These are phyloP conservation scores for Falco cherrug DNA, from an alignment of 2,797 vertebrate genomes.

Conservation along the genomic window DNA sequence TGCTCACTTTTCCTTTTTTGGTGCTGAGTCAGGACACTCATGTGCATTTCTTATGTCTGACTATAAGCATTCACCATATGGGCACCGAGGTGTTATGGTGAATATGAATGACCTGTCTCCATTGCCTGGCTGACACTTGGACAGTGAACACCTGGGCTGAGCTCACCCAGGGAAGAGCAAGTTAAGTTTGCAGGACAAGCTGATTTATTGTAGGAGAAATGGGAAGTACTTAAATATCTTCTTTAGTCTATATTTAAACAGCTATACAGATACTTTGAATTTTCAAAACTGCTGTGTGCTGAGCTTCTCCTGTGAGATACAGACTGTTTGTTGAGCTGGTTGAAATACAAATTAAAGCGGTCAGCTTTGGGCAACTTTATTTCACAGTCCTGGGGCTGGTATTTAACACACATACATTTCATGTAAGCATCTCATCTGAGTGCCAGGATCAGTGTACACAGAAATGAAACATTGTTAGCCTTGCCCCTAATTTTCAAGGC, in stretches of 20 bases:
- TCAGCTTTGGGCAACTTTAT: background rate
- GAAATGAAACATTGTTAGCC: background rate
- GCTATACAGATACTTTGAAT: background rate
- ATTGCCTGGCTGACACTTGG: background rate
- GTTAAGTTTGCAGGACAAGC: background rate
- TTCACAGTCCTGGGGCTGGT: background rate
- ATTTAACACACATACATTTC: background rate
- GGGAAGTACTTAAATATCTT: background rate
- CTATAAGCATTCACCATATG: fast-evolving
- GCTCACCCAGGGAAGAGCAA: background rate
- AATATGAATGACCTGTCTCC: background rate
- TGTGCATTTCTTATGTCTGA: fast-evolving
- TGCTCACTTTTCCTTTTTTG: background rate
- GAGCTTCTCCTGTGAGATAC: background rate
- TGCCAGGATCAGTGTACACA: background rate
- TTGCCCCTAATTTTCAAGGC: background rate
- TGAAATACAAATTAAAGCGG: conserved; percentile 10
- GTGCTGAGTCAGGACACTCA: background rate
- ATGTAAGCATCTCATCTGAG: background rate
- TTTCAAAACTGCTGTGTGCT: background rate
- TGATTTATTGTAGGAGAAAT: background rate
- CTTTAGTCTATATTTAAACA: conserved; percentile 7
- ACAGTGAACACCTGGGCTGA: background rate
- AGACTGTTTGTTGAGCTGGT: background rate
- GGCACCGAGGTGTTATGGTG: background rate